Evolutionary conservation across 2,888 invertebrate species (phyloP).

Genomic region (Amphipoea lucens): DNA sequence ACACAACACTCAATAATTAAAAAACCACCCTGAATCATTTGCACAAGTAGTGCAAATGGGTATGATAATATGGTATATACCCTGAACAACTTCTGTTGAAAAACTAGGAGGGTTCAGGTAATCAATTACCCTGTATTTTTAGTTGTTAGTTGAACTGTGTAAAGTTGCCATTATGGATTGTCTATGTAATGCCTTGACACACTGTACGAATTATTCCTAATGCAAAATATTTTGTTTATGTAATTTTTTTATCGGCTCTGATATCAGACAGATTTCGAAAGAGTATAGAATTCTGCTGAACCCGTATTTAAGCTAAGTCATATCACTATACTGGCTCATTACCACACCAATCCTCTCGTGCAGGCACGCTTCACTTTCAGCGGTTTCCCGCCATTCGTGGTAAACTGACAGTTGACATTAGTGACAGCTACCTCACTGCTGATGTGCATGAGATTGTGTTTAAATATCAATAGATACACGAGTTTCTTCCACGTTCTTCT

Average conservation of each 20-base stretch:
- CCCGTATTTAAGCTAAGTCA: too few species aligned
- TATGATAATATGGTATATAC: background rate
- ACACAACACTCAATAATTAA: background rate
- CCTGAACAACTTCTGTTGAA: background rate
- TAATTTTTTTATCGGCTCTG: background rate
- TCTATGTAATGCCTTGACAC: background rate
- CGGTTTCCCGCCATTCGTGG: background rate
- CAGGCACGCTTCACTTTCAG: background rate
- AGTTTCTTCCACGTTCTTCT: too few species aligned
- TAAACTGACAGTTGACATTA: background rate
- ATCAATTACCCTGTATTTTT: background rate
- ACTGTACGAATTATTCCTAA: background rate
- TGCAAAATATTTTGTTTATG: background rate
- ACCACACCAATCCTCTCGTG: background rate
- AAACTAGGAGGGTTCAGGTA: background rate
- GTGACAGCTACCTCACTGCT: background rate
- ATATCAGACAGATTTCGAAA: background rate
- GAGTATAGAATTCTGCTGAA: background rate
- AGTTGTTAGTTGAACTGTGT: background rate
- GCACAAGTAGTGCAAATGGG: background rate
- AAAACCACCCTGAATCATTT: background rate
- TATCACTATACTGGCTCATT: background rate
- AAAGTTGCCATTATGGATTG: background rate
- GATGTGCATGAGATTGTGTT: background rate
- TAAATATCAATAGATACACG: background rate